A percentile compares a stretch with the other conserved stretches of the same genome.
Conservation (phyloP, 2,888 invertebrate species). For the Himalopsyche anomala region DNA sequence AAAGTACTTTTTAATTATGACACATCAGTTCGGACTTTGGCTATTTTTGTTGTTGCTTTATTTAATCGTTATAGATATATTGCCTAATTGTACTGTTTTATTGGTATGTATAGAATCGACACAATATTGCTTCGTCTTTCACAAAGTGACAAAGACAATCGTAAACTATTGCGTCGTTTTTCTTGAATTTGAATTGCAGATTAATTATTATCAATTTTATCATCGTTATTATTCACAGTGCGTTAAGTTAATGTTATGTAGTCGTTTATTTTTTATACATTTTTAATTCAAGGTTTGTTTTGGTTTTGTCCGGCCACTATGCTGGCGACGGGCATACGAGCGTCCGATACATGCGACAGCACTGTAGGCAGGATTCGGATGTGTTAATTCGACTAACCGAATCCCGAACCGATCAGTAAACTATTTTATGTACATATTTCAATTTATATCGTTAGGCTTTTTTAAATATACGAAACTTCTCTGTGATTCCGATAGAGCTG, state of each 20-base stretch:
- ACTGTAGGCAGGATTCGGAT: background rate
- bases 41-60: too few species aligned
- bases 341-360: background rate
- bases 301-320: background rate
- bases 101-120: background rate
- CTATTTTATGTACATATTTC: background rate
- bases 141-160: background rate
- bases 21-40: too few species aligned
- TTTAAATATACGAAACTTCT: background rate
- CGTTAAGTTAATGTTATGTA: conserved; percentile 5
- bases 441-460: background rate
- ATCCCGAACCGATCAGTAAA: background rate
- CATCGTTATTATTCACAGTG: conserved; percentile 26
- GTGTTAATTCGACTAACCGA: background rate
- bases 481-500: background rate
- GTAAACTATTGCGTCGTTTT: background rate
- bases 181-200: background rate
- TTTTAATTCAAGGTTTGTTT: conserved; percentile 30
- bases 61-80: too few species aligned
- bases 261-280: background rate
- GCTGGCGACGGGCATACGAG: background rate
- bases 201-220: background rate
- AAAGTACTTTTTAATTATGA: too few species aligned
- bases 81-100: background rate
- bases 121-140: background rate